Base-by-base conservation (phyloP, 1,140 invertebrate species). In the Agrypnia vestita region DNA sequence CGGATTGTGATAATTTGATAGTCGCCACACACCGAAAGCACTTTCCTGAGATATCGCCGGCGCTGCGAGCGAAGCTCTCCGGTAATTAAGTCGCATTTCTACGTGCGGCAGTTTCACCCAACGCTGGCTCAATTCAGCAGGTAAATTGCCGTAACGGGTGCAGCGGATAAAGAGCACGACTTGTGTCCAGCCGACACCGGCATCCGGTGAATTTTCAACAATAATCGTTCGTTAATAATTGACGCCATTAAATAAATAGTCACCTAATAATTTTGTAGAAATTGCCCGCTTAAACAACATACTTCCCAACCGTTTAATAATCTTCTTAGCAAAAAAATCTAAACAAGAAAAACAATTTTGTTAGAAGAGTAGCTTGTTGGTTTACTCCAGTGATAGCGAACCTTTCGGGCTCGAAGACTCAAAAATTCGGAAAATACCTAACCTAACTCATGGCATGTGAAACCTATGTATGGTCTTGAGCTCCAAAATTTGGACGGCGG, bases 241-340 rank as follows among this genome's bases (percentile, higher is more conserved):
- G 67, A 51, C 15, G 49, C 51, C 67, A 71, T 71, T 71, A 71
- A 71, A 19, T 21, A 51, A 71, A 71, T 49, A 49, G 67, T 71
- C 67, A 19, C 47, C 46, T 47, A 12, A 47, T 25, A 12, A 71
- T 49, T 71, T 71, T 21, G 15, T 51, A 49, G 46, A 71, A 71
- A 71, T 49, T 12, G 67, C 67, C 12, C 35, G 21, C 6, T 35
- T 35, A 35, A 35, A 35, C 6, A 35, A 35, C 25, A 35, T 35
- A 35, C 25, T 6, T 35, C 25, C 25, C 25, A 35, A 35, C 25
- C 25, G 25, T 35, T 1, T 35, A 35, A 35, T 35, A 35, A 6
- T 35, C n/a, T n/a, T n/a, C n/a, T n/a, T n/a, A n/a, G n/a, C n/a
- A n/a, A n/a, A n/a, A n/a, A n/a, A n/a, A n/a, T n/a, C n/a, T n/a